phyloP scores from a whole-genome alignment of 1,140 invertebrate genomes.

The Ruditapes philippinarum region DNA sequence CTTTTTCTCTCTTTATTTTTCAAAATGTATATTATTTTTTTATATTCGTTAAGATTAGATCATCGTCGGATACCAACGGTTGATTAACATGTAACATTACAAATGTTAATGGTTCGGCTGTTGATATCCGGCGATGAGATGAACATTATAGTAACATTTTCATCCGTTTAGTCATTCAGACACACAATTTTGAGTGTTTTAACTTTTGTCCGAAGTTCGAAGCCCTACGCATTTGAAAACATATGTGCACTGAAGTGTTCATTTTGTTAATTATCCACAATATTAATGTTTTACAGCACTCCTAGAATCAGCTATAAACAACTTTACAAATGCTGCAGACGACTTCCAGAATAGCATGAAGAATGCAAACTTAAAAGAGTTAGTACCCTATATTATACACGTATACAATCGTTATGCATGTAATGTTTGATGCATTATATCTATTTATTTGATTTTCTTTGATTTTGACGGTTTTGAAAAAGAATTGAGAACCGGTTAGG shows the following conservation, averaged over 20 bases:
- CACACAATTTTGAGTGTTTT: too few species aligned
- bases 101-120: too few species aligned
- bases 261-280: not conserved
- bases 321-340: slow-evolving; percentile 68
- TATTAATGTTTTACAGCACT: slow-evolving; percentile 57
- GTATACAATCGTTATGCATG: not conserved
- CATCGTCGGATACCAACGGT: too few species aligned
- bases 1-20: too few species aligned
- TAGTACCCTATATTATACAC: not conserved
- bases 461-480: too few species aligned
- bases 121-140: not conserved
- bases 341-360: slow-evolving; percentile 65
- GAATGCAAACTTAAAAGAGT: not conserved
- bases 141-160: not conserved
- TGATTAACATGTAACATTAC: too few species aligned
- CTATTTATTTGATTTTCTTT: not conserved
- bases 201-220: too few species aligned
- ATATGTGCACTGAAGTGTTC: not conserved
- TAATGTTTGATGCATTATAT: not conserved
- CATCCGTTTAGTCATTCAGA: not conserved
- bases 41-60: too few species aligned
- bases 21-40: too few species aligned
- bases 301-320: slow-evolving; percentile 61
- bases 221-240: too few species aligned
- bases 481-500: too few species aligned